Conservation (phyloP, 2,113 vertebrate genomes). For the Toxostoma redivivum region DNA sequence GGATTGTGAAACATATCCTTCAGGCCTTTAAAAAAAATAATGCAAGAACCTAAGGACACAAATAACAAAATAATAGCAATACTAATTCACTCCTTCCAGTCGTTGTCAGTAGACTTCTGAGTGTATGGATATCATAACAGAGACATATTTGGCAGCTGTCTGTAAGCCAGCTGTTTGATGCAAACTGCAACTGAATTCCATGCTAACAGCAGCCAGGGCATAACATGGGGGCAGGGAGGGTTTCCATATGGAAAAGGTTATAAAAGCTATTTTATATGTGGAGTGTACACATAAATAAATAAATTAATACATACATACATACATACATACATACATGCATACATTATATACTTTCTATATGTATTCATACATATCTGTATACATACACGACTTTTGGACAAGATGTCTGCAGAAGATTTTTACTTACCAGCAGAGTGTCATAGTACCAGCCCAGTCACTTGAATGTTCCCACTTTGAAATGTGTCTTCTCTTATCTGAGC, state of each 20-base stretch:
- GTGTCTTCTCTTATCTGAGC: not conserved
- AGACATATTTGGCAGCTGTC: not conserved
- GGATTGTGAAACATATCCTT: not conserved
- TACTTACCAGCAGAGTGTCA: not conserved
- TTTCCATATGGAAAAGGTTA: not conserved
- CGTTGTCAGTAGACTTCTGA: not conserved
- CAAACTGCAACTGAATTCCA: not conserved
- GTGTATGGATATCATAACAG: not conserved
- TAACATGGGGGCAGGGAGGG: not conserved
- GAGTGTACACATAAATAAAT: not conserved
- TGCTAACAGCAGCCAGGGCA: not conserved
- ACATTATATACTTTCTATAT: too few relatives aligned
- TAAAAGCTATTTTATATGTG: not conserved
- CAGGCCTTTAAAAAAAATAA: not conserved
- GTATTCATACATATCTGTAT: too few relatives aligned
- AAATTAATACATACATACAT: too few relatives aligned
- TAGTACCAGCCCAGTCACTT: not conserved
- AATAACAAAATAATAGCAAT: not conserved
- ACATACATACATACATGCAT: too few relatives aligned
- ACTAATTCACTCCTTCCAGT: not conserved
- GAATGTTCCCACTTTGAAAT: not conserved
- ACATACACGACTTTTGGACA: not conserved
- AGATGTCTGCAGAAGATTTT: not conserved
- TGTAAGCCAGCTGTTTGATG: not conserved
- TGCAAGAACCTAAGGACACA: not conserved